Evolutionary conservation across 2,888 invertebrate genomes (phyloP), one percentile per base, ranked within the genome.

Genomic region (Andrena praecox): DNA sequence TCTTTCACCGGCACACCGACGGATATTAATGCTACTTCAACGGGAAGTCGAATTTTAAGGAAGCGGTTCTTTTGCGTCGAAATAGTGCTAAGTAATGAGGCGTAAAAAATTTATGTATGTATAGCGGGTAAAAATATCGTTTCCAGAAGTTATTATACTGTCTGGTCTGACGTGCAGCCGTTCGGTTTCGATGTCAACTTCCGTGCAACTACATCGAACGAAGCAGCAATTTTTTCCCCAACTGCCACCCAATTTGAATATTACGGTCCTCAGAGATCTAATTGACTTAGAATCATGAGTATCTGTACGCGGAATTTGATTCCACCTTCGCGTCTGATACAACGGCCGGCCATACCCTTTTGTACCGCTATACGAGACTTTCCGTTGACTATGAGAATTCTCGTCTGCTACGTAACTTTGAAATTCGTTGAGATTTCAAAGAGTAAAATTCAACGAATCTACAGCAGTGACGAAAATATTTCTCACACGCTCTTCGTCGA

Each of bases 291-390:
- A 77, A 69, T 64, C 16, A 48, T 29, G 24, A 54, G 3, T 59
- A 56, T 20, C 10, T 63, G n/a, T 27, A 42, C 6, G 16, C 2
- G 60, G 60, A 52, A 66, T 67, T 66, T 50, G 8, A 52, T 66
- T 75, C 60, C 12, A 68, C 16, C 52, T 77, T 69, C 64, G 29
- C 52, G 24, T 27, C 79, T 89, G 85, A 89, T 83, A 85, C 87
- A 89, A 88, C 85, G 78, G 72, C 54, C 64, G 68, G 67, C 66
- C 73, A 80, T 75, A 82, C 80, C 75, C 81, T 86, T 86, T 80
- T 84, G 81, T 86, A 84, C 82, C 85, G 84, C 85, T 85, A 80
- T 73, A 77, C 66, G 66, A 83, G 72, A 35, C 50, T 82, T 73
- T 71, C 60, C 27, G 52, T 52, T 59, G 27, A 20, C 50, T 35